phyloP scores from a whole-genome alignment of 2,797 vertebrate species.

The Antrozous pallidus region DNA sequence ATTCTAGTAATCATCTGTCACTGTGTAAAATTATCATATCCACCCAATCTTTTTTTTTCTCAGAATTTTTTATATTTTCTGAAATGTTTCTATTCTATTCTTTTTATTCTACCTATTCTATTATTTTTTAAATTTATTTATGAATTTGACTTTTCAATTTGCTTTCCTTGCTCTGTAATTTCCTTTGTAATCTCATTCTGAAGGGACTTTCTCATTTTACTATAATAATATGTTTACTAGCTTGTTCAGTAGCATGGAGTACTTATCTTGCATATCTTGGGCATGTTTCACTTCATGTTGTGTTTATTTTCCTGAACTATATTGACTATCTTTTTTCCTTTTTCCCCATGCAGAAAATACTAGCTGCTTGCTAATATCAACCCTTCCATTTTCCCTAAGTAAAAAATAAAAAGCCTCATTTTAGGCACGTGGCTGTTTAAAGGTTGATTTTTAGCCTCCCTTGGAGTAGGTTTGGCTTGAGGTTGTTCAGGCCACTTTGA shows the following conservation, averaged over 20 bases:
- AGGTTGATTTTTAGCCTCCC: not conserved
- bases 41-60: not conserved
- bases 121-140: not conserved
- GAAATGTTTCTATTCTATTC: not conserved
- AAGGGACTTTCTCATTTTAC: constrained; percentile 8
- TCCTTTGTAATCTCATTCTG: not conserved
- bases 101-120: not conserved
- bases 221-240: not conserved
- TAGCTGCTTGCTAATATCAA: not conserved
- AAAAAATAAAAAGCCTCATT: not conserved
- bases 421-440: not conserved
- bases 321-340: not conserved
- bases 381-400: not conserved
- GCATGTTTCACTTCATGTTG: not conserved
- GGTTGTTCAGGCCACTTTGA: not conserved
- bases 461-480: not conserved
- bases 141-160: not conserved
- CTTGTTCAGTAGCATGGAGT: not conserved
- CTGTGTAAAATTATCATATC: not conserved
- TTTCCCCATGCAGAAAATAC: not conserved
- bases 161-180: not conserved
- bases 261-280: not conserved
- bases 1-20: not conserved
- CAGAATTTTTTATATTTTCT: not conserved
- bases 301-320: not conserved